Conservation (phyloP, 2,888 invertebrate genomes). For the Tipula helvola region DNA sequence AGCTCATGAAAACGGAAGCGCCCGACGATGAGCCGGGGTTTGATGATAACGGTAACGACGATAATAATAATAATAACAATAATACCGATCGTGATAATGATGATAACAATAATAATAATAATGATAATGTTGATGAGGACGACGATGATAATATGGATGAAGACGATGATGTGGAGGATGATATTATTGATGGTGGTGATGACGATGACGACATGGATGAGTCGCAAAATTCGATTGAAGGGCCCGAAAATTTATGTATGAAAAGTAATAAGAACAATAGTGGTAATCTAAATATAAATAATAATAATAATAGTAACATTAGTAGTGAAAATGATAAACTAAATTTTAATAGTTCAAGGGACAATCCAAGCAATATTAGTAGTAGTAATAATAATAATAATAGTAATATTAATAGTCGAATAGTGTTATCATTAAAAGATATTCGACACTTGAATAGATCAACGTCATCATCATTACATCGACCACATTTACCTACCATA, state of each 20-base stretch:
- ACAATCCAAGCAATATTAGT: constrained; percentile 18
- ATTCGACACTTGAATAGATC: constrained; percentile 34
- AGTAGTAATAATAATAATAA: constrained; percentile 19
- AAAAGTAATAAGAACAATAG: constrained; percentile 19
- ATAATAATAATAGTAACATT: constrained; percentile 10
- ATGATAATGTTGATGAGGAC: constrained; percentile 18
- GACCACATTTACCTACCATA: constrained; percentile 21
- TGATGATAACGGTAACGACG: background rate
- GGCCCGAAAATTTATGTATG: constrained; percentile 35
- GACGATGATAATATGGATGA: constrained; percentile 21
- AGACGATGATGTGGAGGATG: constrained; percentile 18
- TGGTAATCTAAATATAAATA: constrained; percentile 8
- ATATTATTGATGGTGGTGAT: constrained; percentile 6
- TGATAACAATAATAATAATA: background rate
- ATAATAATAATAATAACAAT: background rate
- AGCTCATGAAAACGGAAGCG: background rate
- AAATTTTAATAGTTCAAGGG: constrained; percentile 15
- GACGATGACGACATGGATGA: constrained; percentile 12
- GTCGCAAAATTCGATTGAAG: constrained; percentile 22
- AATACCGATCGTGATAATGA: background rate
- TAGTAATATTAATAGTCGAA: constrained; percentile 29
- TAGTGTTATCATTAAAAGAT: constrained; percentile 34
- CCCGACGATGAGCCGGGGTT: background rate
- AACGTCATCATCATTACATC: constrained; percentile 13
- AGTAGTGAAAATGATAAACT: constrained; percentile 8